Evolutionary conservation across 2,888 invertebrate genomes (phyloP).

Genomic region (Argyresthia goedartella): DNA sequence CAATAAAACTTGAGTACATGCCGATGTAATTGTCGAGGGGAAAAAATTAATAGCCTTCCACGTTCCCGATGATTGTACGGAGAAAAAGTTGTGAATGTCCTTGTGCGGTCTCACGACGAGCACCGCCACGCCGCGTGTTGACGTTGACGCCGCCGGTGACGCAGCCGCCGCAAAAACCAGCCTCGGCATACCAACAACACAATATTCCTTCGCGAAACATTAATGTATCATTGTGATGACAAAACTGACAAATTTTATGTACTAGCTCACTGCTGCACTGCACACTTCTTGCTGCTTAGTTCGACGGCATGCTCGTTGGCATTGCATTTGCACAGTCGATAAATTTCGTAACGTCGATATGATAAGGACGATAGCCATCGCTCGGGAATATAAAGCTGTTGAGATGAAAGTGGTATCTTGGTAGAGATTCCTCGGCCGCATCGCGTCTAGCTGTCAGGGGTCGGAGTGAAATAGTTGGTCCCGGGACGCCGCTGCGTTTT

Average conservation of each 20-base stretch:
- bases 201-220: slow-evolving; percentile 34
- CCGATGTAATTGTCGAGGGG: not conserved
- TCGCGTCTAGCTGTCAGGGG: slow-evolving; percentile 5
- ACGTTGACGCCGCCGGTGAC: slow-evolving; percentile 38
- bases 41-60: not conserved
- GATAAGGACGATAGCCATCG: not conserved
- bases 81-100: slow-evolving; percentile 3
- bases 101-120: not conserved
- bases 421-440: not conserved
- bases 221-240: slow-evolving; percentile 8
- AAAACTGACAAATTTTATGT: slow-evolving; percentile 1
- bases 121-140: slow-evolving; percentile 19
- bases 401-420: not conserved
- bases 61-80: not conserved
- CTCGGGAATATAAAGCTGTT: not conserved
- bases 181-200: slow-evolving; percentile 8
- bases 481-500: slow-evolving; percentile 25
- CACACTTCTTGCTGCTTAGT: not conserved
- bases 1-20: slow-evolving; percentile 5
- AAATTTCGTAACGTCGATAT: not conserved
- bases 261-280: not conserved
- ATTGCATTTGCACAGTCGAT: not conserved
- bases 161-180: slow-evolving; percentile 24
- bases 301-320: not conserved
- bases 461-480: slow-evolving; percentile 16